These are phyloP conservation scores for Radopholus similis DNA, from an alignment of 1,140 invertebrate species.

Conservation along the genomic window DNA sequence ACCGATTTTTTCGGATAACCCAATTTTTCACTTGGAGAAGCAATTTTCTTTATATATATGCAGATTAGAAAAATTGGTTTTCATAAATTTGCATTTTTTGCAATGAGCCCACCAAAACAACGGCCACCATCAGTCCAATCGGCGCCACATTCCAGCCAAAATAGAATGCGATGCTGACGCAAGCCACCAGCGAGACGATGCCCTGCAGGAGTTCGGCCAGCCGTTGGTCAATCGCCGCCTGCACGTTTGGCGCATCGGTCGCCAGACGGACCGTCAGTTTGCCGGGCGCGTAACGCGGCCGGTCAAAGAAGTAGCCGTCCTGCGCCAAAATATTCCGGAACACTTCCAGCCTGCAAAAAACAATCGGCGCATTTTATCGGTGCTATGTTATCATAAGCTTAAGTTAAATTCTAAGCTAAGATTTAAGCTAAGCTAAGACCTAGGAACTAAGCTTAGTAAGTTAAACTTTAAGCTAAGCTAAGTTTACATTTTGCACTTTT, in stretches of 20 bases:
- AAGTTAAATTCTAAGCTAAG: no score
- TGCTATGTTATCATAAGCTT: no score
- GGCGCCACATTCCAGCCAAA: slow-evolving; percentile 60
- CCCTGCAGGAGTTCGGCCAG: slow-evolving; percentile 62
- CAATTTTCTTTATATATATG: no score
- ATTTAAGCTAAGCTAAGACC: no score
- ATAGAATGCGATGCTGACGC: slow-evolving; percentile 60
- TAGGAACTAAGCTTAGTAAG: no score
- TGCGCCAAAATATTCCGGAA: slow-evolving; percentile 8
- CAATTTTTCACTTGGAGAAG: no score
- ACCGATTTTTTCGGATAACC: no score
- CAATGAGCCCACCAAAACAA: slow-evolving; percentile 37
- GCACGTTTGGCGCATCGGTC: slow-evolving; percentile 64
- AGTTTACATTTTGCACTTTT: no score
- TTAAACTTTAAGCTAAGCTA: no score
- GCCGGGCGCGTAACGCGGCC: slow-evolving; percentile 62
- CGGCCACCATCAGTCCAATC: slow-evolving; percentile 41
- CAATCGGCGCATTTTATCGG: no score
- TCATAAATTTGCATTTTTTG: no score
- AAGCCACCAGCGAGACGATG: slow-evolving; percentile 61
- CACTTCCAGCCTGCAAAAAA: slow-evolving; percentile 24
- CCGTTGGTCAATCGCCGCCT: slow-evolving; percentile 63
- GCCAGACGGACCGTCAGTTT: slow-evolving; percentile 63
- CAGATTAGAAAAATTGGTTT: no score
- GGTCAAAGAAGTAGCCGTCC: slow-evolving; percentile 65